Evolutionary conservation across 2,888 invertebrate species (phyloP).

Genomic region (Nasonia oneida): DNA sequence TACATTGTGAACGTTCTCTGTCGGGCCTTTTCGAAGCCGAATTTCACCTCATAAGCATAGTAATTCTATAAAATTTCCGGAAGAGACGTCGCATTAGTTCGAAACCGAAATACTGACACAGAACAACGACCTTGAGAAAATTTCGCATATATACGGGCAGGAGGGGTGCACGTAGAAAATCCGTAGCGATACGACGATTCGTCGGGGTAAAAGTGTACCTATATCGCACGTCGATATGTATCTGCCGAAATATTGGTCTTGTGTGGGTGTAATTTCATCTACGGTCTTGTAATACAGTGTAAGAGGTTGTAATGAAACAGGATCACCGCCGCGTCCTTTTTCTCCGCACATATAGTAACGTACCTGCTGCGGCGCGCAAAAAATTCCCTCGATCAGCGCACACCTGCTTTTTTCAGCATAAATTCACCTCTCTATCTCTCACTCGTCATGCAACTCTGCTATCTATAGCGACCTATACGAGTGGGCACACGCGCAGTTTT

Average conservation of each 20-base stretch:
- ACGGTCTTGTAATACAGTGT: not conserved
- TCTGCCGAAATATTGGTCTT: slow-evolving; percentile 18
- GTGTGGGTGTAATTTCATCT: not conserved
- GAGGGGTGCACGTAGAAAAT: slow-evolving; percentile 9
- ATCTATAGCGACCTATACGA: not conserved
- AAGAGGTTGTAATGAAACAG: not conserved
- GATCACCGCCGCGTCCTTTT: not conserved
- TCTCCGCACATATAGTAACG: not conserved
- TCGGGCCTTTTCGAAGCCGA: not conserved
- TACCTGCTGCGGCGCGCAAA: not conserved
- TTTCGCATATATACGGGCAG: not conserved
- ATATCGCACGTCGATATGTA: not conserved
- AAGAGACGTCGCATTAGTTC: not conserved
- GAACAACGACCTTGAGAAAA: not conserved
- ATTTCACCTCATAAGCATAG: not conserved
- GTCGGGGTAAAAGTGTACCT: not conserved
- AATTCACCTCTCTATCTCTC: not conserved
- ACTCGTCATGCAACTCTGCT: not conserved
- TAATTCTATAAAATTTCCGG: not conserved
- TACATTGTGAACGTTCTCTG: not conserved
- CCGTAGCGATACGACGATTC: not conserved
- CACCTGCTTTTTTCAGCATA: too few relatives aligned
- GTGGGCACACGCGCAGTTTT: not conserved
- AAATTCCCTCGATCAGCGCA: too few relatives aligned
- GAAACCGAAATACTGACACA: too few relatives aligned